These are phyloP conservation scores for Lagocephalus sceleratus DNA, from an alignment of 2,797 vertebrate genomes.

Conservation along the genomic window DNA sequence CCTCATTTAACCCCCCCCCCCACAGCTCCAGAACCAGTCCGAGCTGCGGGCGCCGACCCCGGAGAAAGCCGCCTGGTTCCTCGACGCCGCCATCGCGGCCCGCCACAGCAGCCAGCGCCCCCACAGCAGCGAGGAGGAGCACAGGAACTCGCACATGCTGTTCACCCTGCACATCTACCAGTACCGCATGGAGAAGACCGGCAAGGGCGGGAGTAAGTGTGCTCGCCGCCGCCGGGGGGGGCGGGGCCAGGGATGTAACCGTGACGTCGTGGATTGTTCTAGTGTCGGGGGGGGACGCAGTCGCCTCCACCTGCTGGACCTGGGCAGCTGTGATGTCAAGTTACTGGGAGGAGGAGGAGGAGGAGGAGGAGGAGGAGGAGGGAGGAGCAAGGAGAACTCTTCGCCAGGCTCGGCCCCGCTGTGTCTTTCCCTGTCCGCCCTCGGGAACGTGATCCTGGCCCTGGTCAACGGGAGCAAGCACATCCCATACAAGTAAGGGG, in stretches of 20 bases:
- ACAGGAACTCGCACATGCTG: constrained; percentile 96
- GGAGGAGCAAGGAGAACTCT: constrained; percentile 83
- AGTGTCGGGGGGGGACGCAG: constrained; percentile 98
- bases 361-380: constrained; percentile 39
- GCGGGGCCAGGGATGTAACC: not conserved
- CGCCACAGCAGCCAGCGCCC: constrained; percentile 82
- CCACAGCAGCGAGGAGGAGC: constrained; percentile 86
- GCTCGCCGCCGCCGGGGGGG: no score
- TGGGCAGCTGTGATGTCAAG: constrained; percentile 92
- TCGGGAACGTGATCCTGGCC: constrained; percentile 96
- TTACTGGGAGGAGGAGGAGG: constrained; percentile 64
- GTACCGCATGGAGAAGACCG: constrained; percentile 97
- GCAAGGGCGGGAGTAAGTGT: constrained; percentile 96
- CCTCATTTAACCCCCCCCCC: no score
- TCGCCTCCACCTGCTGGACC: constrained; percentile 94
- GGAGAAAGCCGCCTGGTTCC: constrained; percentile 94
- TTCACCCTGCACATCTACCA: constrained; percentile 98
- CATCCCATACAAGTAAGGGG: constrained; percentile 95
- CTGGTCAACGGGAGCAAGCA: constrained; percentile 98
- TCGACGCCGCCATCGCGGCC: constrained; percentile 91
- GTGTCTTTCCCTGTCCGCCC: constrained; percentile 91
- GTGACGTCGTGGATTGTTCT: constrained; percentile 16
- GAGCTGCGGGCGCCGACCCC: constrained; percentile 92
- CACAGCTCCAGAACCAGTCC: constrained; percentile 96
- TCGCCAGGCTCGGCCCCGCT: constrained; percentile 78